phyloP scores from a whole-genome alignment of 2,113 vertebrate genomes.

The Spermophilus dauricus region DNA sequence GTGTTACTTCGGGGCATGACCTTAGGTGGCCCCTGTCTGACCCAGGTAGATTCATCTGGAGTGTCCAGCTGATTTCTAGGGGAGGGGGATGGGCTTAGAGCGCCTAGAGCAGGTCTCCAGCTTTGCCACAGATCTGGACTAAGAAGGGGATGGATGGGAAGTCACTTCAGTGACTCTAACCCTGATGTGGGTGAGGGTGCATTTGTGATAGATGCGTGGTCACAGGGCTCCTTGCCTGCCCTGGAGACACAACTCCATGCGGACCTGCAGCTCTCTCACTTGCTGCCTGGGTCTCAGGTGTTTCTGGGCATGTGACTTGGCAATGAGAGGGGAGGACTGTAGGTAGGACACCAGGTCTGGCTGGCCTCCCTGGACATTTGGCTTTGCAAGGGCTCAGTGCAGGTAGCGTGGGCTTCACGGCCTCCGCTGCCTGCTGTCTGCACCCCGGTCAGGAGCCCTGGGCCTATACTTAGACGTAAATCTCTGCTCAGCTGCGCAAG shows the following conservation, averaged over 20 bases:
- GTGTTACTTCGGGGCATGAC: not conserved
- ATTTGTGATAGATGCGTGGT: constrained; percentile 19
- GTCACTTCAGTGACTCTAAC: constrained; percentile 43
- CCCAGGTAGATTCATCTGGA: not conserved
- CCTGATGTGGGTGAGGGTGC: not conserved
- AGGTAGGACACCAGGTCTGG: not conserved
- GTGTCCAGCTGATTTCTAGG: constrained; percentile 58
- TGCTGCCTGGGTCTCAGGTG: not conserved
- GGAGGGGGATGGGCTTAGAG: not conserved
- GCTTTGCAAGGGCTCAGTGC: not conserved
- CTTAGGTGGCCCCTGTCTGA: not conserved
- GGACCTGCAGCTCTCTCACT: not conserved
- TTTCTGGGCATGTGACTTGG: too few relatives aligned
- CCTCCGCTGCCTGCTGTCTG: not conserved
- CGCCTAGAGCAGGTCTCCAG: not conserved
- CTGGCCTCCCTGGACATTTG: not conserved
- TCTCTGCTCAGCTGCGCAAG: not conserved
- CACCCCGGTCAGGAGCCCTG: not conserved
- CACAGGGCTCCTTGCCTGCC: not conserved
- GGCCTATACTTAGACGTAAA: not conserved
- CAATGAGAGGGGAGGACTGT: not conserved
- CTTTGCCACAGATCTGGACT: not conserved
- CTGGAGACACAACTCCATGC: not conserved
- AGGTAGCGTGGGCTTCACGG: not conserved
- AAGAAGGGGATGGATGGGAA: not conserved